phyloP scores from a whole-genome alignment of 1,140 invertebrate genomes.

The Brachionus asplanchnoidis region DNA sequence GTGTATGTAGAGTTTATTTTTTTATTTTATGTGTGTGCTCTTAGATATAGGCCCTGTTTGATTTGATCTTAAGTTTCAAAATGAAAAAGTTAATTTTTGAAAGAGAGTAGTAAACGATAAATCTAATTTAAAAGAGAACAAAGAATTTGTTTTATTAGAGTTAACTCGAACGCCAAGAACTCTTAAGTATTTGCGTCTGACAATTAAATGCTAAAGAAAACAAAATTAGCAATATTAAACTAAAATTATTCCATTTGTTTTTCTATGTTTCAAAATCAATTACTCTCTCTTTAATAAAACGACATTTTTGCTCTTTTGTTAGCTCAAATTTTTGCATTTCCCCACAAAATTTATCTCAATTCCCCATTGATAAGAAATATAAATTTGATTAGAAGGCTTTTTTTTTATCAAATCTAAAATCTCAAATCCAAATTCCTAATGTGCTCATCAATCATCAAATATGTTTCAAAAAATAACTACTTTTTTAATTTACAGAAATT shows the following conservation, averaged over 20 bases:
- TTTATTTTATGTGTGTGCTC: neutral
- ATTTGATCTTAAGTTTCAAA: neutral
- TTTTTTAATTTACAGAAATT: constrained; percentile 1
- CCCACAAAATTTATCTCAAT: neutral
- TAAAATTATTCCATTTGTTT: neutral
- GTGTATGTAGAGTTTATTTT: neutral
- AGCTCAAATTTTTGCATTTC: neutral
- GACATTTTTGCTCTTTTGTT: neutral
- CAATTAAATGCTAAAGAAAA: neutral
- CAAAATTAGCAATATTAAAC: neutral
- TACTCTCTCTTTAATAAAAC: neutral
- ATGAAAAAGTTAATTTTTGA: neutral
- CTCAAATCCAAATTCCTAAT: neutral
- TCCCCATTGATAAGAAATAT: neutral
- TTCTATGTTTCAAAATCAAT: neutral
- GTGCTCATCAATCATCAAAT: constrained; percentile 1
- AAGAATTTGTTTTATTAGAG: neutral
- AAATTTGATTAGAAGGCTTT: neutral
- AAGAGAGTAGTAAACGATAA: neutral
- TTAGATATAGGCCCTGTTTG: neutral
- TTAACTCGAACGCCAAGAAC: neutral
- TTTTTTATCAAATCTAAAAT: neutral
- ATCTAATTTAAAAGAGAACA: neutral
- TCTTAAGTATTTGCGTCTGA: neutral
- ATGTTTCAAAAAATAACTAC: neutral